Evolutionary conservation across 1,140 invertebrate genomes (phyloP).

Genomic region (Melipona quadrifasciata): DNA sequence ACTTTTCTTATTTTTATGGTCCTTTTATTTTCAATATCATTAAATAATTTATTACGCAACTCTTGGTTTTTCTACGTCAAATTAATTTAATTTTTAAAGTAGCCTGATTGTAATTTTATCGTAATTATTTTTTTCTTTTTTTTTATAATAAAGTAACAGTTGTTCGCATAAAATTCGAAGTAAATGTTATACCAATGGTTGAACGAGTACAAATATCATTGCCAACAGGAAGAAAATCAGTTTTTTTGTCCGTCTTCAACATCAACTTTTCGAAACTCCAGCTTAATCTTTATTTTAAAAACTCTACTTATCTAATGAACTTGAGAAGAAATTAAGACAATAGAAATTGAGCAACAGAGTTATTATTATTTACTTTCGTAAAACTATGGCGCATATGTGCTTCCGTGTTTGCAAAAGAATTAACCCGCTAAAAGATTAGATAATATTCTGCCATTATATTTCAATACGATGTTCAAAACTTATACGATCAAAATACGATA

Average conservation of each 20-base stretch:
- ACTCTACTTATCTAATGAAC: neutral
- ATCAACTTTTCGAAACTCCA: neutral
- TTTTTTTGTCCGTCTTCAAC: neutral
- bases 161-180: slow-evolving; percentile 41
- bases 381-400: neutral
- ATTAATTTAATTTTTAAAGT: neutral
- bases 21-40: neutral
- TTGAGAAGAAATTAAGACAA: neutral
- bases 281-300: too few species aligned
- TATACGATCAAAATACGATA: neutral
- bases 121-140: neutral
- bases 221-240: too few species aligned
- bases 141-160: slow-evolving; percentile 8
- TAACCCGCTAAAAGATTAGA: slow-evolving; percentile 28
- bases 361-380: neutral
- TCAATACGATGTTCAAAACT: neutral
- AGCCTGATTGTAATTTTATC: too few species aligned
- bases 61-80: accelerated
- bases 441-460: neutral
- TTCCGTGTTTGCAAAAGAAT: slow-evolving; percentile 35
- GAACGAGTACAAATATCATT: neutral
- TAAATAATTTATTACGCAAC: neutral
- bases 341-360: neutral
- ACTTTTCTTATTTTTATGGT: neutral
- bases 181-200: slow-evolving; percentile 1